Evolutionary conservation across 2,888 invertebrate species (phyloP).

Genomic region (Trilocha varians): DNA sequence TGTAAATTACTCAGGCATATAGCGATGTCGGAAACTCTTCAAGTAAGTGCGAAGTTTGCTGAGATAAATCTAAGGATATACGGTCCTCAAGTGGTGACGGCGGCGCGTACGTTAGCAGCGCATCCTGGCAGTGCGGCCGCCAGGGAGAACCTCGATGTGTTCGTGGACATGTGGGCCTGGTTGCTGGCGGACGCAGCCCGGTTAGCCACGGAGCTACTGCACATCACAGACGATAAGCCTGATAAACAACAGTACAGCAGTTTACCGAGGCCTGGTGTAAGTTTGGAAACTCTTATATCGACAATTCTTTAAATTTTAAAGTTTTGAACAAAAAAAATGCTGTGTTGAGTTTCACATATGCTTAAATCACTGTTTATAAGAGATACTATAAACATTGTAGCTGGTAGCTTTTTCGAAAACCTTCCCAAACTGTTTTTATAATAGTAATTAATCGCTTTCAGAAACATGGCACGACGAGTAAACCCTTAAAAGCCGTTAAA

Average conservation of each 20-base stretch:
- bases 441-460: slow-evolving; percentile 56
- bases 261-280: slow-evolving; percentile 93
- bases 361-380: too few relatives aligned
- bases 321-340: too few relatives aligned
- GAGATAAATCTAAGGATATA: slow-evolving; percentile 96
- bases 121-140: slow-evolving; percentile 96
- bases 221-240: slow-evolving; percentile 77
- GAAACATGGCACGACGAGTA: slow-evolving; percentile 98
- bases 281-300: slow-evolving; percentile 23
- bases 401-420: too few relatives aligned
- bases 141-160: slow-evolving; percentile 96
- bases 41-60: slow-evolving; percentile 96
- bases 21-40: slow-evolving; percentile 93
- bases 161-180: slow-evolving; percentile 96
- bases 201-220: slow-evolving; percentile 90
- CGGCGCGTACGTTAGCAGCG: slow-evolving; percentile 91
- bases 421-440: too few relatives aligned
- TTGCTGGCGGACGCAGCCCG: slow-evolving; percentile 92
- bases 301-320: not conserved
- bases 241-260: slow-evolving; percentile 85
- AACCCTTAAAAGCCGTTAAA: slow-evolving; percentile 91
- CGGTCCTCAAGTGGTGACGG: slow-evolving; percentile 95
- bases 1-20: slow-evolving; percentile 97
- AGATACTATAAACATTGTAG: too few relatives aligned
- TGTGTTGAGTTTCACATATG: too few relatives aligned